Evolutionary conservation across 2,113 vertebrate genomes (phyloP), one percentile per base, ranked within the genome.

Genomic region (Antennarius striatus): DNA sequence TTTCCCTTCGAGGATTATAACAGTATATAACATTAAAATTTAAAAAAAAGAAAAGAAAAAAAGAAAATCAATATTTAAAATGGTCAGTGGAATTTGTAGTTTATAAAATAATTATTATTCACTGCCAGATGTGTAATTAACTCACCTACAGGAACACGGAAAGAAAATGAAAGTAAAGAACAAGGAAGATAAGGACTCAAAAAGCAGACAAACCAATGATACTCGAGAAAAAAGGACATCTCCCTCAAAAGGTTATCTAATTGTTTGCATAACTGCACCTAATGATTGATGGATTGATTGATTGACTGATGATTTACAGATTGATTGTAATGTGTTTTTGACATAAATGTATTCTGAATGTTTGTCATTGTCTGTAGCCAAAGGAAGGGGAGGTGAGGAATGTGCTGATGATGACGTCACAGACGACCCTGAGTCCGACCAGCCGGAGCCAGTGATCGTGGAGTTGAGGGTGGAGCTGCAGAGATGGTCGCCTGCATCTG

Each of bases 391-490:
- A 86, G 73, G 78, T 32, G 7, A 53, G 62, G 72, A 74, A 16
- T 22, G 0, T 1, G 53, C n/a, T 1, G 13, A 1, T 28, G 62
- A 5, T 0, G 63, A 75, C 2, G 39, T 39, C 0, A 9, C 10
- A 4, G 52, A n/a, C 12, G 43, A 36, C 6, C 7, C 49, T 2
- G 14, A 1, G 0, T 36, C 48, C 1, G 43, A 50, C 49, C 85
- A 36, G 15, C 76, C 53, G 0, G 82, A 86, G 49, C 88, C 91
- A 0, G 71, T 95, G 64, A 92, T 90, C 0, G 90, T 96, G 75
- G 93, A 93, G 10, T 76, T 97, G 45, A 91, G 88, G 13, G 47
- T 98, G 63, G 88, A 91, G 71, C 79, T 96, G 48, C 62, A 74
- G 28, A 94, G 92, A 59, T 94, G 88, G 92, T 81, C 65, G 48